Evolutionary conservation across 2,113 vertebrate genomes (phyloP), one percentile per base, ranked within the genome.

Genomic region (Trichechus manatus): DNA sequence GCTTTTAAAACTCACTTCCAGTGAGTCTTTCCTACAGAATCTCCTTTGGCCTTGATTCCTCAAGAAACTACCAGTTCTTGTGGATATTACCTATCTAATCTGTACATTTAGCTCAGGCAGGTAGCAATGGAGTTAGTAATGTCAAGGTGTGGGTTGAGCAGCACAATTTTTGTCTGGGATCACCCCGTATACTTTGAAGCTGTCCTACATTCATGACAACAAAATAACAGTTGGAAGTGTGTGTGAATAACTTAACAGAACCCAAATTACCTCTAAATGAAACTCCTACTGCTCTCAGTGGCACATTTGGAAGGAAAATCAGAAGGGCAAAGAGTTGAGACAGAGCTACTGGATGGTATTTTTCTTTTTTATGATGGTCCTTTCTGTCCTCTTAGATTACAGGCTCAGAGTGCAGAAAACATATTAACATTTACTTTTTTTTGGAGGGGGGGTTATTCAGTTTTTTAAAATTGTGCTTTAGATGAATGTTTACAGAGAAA

Each of bases 251-350:
- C 31, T 44, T 19, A 78, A 81, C 80, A 80, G 23, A 39, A 27
- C 44, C 72, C 44, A 74, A 6, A 6, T 59, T 14, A 42, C 47
- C 33, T 84, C 59, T 14, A 6, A 29, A 17, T 31, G 36, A 63
- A 61, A 31, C 19, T 22, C 1, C 5, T 19, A 9, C 59, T 44
- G 74, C 27, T 50, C 22, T 4, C 4, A 25, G 23, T 14, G 39
- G 19, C 5, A 6, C 20, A 25, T 6, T 0, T 3, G 0, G 44
- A 50, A 42, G 33, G 33, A 1, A 4, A 3, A 31, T 7, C 8
- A 13, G 13, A 59, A 59, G 13, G 3, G 5, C 1, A 7, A 31
- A 42, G 33, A 6, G 22, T 3, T 0, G 31, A 72, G 42, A 66
- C 2, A 6, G 31, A 29, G 9, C 23, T 33, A 19, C 53, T 1